A percentile compares a stretch with the other conserved stretches of the same genome.
Conservation (phyloP, 2,888 invertebrate genomes). For the Agrenia bidenticulata region DNA sequence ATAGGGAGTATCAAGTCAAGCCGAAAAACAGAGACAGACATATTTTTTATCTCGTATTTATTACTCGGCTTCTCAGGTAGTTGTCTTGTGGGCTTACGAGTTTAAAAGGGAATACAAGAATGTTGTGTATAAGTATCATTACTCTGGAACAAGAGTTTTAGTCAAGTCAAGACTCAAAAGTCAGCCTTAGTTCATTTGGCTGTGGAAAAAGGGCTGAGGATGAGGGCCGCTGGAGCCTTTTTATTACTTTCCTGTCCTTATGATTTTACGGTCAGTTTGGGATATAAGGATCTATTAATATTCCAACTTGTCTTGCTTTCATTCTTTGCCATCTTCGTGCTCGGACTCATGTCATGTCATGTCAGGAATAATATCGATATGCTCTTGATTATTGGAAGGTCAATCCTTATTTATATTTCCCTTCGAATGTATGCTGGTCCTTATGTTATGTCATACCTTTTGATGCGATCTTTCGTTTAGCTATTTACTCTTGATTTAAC, state of each 20-base stretch:
- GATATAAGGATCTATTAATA: too few relatives aligned
- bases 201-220: not conserved
- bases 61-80: conserved; percentile 13
- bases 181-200: not conserved
- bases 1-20: conserved; percentile 1
- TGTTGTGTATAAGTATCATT: conserved; percentile 1
- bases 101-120: not conserved
- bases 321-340: too few relatives aligned
- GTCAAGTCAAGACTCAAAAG: not conserved
- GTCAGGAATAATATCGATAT: too few relatives aligned
- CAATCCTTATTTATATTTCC: too few relatives aligned
- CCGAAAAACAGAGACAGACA: conserved; percentile 9
- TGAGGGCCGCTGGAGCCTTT: conserved; percentile 15
- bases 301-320: too few relatives aligned
- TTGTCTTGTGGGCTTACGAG: not conserved
- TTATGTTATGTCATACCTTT: too few relatives aligned
- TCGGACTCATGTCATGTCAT: too few relatives aligned
- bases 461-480: too few relatives aligned
- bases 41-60: conserved; percentile 12
- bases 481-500: too few relatives aligned
- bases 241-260: conserved; percentile 10
- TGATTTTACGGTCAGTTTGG: not conserved
- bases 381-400: too few relatives aligned
- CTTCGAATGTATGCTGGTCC: too few relatives aligned
- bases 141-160: conserved; percentile 1